Base-by-base conservation (phyloP, 2,113 vertebrate genomes). In the Nibea albiflora region DNA sequence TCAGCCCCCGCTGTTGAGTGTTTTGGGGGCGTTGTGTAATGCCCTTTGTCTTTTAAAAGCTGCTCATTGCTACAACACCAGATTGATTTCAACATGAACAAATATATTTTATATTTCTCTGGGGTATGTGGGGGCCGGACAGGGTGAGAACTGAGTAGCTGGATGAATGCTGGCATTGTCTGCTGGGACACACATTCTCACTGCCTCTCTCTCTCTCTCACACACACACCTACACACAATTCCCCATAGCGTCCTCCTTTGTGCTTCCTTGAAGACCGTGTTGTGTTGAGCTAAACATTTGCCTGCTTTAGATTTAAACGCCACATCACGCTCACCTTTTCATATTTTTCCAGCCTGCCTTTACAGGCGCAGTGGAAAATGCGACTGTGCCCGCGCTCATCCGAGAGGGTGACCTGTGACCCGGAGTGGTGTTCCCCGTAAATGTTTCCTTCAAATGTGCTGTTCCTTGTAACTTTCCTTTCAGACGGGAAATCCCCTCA, bases 131-230 rank as follows among this genome's bases (percentile, higher is more conserved):
- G 75, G 28, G 80, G 77, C 49, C 9, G 3, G 64, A 64, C 56
- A 22, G 77, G 47, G 47, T 78, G 69, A 85, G 75, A 77, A 68
- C 76, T 53, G 49, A 73, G 73, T 42, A 24, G 58, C 56, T 85
- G 78, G 20, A 93, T 93, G 91, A 95, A 95, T 90, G 87, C 80
- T 81, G 75, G 73, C 79, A 89, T 93, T 94, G 94, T 95, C 57
- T 77, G 80, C 73, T n/a, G n/a, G 11, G 58, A 11, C 75, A 24
- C 76, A 76, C 47, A 66, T 2, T 68, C 58, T 54, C 47, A n/a
- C 49, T 61, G 47, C 26, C 28, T 53, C 61, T 67, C 62, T 61
- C 73, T 22, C 28, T 53, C 61, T 64, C 62, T 57, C 73, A 68
- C 57, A 68, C 61, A 73, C 57, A 49, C 66, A 67, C 47, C 6